Percentiles rank a stretch among this genome's conserved stretches.
phyloP scores from a whole-genome alignment of 2,113 vertebrate species.

The Eolophus roseicapilla region DNA sequence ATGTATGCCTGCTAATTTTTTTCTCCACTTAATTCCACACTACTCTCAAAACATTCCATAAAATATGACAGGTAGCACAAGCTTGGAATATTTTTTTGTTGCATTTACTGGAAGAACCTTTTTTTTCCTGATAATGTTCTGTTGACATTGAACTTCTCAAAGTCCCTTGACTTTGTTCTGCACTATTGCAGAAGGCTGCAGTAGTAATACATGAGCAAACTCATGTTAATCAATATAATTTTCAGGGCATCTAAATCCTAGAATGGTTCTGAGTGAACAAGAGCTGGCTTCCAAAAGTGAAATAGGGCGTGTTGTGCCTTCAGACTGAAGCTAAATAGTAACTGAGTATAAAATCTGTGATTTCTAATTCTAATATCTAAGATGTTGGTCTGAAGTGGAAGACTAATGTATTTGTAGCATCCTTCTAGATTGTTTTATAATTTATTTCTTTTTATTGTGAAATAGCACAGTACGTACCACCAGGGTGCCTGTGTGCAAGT shows the following conservation, averaged over 20 bases:
- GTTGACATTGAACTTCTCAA: background rate
- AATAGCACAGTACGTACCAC: background rate
- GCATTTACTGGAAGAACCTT: background rate
- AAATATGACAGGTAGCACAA: background rate
- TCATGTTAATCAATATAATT: background rate
- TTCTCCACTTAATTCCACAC: background rate
- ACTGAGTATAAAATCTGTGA: background rate
- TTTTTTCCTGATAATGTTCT: background rate
- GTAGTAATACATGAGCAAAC: background rate
- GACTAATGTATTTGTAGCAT: background rate
- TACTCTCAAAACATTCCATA: background rate
- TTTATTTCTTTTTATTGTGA: background rate
- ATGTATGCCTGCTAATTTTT: background rate
- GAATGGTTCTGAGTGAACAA: background rate
- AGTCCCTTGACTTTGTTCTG: background rate
- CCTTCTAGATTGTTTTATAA: background rate
- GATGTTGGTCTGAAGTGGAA: background rate
- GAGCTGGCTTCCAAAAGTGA: background rate
- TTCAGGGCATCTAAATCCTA: background rate
- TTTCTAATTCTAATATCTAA: background rate
- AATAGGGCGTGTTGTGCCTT: background rate
- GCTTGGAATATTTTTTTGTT: slow-evolving; percentile 11
- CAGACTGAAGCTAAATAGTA: background rate
- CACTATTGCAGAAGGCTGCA: background rate
- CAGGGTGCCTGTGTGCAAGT: background rate